Evolutionary conservation across 2,113 vertebrate species (phyloP).

Genomic region (Piprites chloris): DNA sequence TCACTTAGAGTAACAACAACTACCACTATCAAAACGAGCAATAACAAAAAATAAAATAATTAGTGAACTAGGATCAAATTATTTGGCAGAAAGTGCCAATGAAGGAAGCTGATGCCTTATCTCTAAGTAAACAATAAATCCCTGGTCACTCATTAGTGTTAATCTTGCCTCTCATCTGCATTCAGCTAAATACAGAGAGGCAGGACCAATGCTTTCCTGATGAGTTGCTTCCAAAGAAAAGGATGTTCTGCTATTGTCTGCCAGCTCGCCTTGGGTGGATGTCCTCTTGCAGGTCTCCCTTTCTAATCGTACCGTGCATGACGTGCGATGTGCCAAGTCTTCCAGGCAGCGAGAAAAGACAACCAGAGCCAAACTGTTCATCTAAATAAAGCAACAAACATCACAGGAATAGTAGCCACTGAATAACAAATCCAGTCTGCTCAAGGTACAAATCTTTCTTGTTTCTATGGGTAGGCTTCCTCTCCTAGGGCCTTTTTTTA

Average conservation of each 20-base stretch:
- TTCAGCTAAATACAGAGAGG: constrained; percentile 70
- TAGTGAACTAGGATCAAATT: background rate
- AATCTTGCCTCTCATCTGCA: constrained; percentile 79
- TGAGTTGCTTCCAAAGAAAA: constrained; percentile 29
- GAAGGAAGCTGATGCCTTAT: constrained; percentile 72
- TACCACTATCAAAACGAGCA: background rate
- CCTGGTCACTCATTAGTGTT: constrained; percentile 74
- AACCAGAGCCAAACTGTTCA: background rate
- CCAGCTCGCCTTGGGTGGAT: constrained; percentile 5
- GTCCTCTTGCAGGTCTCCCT: background rate
- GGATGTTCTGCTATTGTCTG: constrained; percentile 62
- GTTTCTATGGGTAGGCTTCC: background rate
- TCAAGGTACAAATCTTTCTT: background rate
- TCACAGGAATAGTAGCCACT: background rate
- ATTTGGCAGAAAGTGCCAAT: constrained; percentile 72
- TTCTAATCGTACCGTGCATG: background rate
- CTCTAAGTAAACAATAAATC: constrained; percentile 78
- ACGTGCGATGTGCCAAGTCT: background rate
- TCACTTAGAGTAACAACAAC: constrained; percentile 9
- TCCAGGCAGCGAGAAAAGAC: background rate
- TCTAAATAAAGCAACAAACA: constrained; percentile 43
- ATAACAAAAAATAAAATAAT: constrained; percentile 39
- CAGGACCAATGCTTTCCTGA: constrained; percentile 39
- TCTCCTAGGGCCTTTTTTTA: background rate
- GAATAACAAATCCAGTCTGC: background rate